phyloP scores from a whole-genome alignment of 2,888 invertebrate species.

The Auanema freiburgensis region DNA sequence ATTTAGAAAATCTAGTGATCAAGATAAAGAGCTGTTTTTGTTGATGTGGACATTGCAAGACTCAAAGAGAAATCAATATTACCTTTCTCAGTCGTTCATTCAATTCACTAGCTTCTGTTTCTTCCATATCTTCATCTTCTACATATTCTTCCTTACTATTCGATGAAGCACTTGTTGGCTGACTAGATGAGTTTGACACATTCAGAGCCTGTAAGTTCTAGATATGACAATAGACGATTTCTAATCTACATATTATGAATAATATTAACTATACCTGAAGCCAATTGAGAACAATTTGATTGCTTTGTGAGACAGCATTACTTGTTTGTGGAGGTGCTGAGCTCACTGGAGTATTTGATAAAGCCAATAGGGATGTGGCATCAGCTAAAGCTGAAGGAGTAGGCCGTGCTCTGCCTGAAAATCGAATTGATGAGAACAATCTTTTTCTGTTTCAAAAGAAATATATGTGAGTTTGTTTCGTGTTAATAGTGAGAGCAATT shows the following conservation, averaged over 20 bases:
- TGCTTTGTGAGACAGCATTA: conserved; percentile 56
- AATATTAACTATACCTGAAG: conserved; percentile 49
- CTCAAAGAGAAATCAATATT: conserved; percentile 2
- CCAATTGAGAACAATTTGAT: conserved; percentile 64
- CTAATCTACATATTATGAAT: too few species aligned
- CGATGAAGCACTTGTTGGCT: conserved; percentile 19
- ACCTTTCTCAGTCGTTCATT: conserved; percentile 32
- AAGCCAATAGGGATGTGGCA: conserved; percentile 61
- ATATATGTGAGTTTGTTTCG: background rate
- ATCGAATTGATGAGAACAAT: conserved; percentile 6
- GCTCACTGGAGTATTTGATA: conserved; percentile 44
- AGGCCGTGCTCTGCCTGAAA: conserved; percentile 33
- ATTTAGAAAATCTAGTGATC: too few species aligned
- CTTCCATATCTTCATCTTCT: conserved; percentile 58
- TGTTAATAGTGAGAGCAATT: background rate
- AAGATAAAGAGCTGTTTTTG: too few species aligned
- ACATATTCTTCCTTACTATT: conserved; percentile 34
- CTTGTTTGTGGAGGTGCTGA: conserved; percentile 27
- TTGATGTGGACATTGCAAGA: background rate
- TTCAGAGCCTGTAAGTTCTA: conserved; percentile 26
- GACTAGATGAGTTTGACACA: conserved; percentile 14
- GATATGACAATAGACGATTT: background rate
- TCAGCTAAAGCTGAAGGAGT: conserved; percentile 55
- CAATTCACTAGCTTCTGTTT: conserved; percentile 51
- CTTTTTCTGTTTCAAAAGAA: background rate